Evolutionary conservation across 2,888 invertebrate genomes (phyloP).

Genomic region (Hydroisotoma schaefferi): DNA sequence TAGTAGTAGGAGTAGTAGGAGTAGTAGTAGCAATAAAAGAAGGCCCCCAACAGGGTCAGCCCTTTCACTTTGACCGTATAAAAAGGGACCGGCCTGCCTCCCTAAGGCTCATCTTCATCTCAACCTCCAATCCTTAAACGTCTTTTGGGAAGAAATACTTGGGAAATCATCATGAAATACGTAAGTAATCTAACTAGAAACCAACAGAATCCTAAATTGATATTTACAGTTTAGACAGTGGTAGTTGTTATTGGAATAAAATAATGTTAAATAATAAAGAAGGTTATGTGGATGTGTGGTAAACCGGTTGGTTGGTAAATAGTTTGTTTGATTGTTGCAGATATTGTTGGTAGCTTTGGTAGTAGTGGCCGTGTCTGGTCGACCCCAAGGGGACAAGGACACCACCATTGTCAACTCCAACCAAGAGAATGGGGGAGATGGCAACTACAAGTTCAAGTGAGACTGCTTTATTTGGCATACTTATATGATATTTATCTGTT

Average conservation of each 20-base stretch:
- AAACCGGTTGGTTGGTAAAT: too few species aligned
- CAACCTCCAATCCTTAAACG: not conserved
- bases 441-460: conserved; percentile 37
- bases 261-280: not conserved
- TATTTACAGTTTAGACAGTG: too few species aligned
- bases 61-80: conserved; percentile 11
- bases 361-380: conserved; percentile 27
- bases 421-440: conserved; percentile 36
- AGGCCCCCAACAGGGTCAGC: conserved; percentile 5
- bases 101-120: conserved; percentile 1
- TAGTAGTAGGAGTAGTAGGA: too few species aligned
- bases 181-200: conserved; percentile 4
- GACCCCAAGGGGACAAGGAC: conserved; percentile 29
- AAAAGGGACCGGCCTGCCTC: not conserved
- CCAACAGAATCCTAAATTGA: too few species aligned
- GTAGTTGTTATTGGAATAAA: too few species aligned
- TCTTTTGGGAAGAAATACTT: not conserved
- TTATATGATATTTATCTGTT: too few species aligned
- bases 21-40: too few species aligned
- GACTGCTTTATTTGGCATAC: too few species aligned
- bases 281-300: not conserved
- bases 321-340: conserved; percentile 8
- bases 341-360: conserved; percentile 24
- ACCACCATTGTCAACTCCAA: conserved; percentile 26
- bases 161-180: conserved; percentile 20